A percentile compares a stretch with the other conserved stretches of the same genome.
Evolutionary conservation across 1,140 invertebrate species (phyloP).

Genomic region (Drosophila punjabiensis): DNA sequence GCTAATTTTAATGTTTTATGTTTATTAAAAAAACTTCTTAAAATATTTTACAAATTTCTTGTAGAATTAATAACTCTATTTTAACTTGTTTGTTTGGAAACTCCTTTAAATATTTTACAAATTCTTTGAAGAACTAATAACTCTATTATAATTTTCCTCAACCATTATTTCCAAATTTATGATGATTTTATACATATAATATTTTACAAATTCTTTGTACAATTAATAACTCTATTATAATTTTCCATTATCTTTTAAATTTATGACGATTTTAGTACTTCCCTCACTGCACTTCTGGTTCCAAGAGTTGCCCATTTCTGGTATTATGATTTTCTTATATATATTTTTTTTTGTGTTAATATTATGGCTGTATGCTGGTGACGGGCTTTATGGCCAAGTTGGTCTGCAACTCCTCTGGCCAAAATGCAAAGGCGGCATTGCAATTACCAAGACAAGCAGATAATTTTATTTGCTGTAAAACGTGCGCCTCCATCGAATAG

Average conservation of each 20-base stretch:
- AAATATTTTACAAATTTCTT: too few species aligned
- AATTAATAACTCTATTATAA: background rate
- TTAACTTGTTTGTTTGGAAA: too few species aligned
- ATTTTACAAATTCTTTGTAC: too few species aligned
- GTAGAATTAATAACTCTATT: too few species aligned
- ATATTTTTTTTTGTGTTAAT: slow-evolving; percentile 1
- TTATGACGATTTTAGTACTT: background rate
- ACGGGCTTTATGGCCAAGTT: slow-evolving; percentile 48
- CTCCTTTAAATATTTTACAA: background rate
- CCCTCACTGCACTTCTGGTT: slow-evolving; percentile 1
- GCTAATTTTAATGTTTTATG: too few species aligned
- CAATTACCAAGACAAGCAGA: slow-evolving; percentile 80
- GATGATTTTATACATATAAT: background rate
- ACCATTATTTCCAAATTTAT: background rate
- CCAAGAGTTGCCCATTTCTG: slow-evolving; percentile 14
- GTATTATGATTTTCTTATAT: slow-evolving; percentile 4
- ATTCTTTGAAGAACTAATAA: background rate
- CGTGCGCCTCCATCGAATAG: slow-evolving; percentile 62
- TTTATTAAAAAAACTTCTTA: too few species aligned
- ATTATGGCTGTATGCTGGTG: slow-evolving; percentile 35
- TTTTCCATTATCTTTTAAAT: background rate
- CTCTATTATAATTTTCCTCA: background rate
- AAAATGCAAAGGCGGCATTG: slow-evolving; percentile 32
- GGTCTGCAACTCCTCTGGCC: slow-evolving; percentile 38
- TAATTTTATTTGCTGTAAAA: slow-evolving; percentile 80